Conservation (phyloP, 2,888 invertebrate species). For the Eledone cirrhosa region DNA sequence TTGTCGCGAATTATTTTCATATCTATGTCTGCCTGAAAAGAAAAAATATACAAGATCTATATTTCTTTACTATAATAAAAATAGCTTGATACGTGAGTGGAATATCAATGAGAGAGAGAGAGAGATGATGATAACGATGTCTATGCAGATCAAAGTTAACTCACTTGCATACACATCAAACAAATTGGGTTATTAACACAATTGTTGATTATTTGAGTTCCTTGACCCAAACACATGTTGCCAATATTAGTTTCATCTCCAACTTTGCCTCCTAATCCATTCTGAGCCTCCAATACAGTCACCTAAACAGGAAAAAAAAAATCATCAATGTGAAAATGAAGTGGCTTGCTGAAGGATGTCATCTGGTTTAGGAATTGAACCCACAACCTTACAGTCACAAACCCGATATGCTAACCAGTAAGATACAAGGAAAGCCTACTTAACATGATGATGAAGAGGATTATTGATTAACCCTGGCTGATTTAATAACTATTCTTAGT, state of each 20-base stretch:
- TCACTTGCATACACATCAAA: slow-evolving; percentile 68
- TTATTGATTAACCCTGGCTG: no score
- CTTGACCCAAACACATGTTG: slow-evolving; percentile 64
- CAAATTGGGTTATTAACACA: slow-evolving; percentile 69
- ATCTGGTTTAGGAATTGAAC: no score
- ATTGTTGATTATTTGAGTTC: slow-evolving; percentile 69
- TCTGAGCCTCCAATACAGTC: slow-evolving; percentile 67
- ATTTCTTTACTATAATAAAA: no score
- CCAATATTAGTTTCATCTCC: slow-evolving; percentile 49
- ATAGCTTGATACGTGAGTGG: no score
- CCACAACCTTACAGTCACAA: no score
- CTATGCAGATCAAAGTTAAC: neutral
- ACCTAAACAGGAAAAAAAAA: slow-evolving; percentile 53
- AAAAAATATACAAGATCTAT: neutral
- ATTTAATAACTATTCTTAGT: no score
- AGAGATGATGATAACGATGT: no score
- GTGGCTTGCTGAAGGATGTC: neutral
- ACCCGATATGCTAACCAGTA: no score
- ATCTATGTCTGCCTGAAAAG: slow-evolving; percentile 42
- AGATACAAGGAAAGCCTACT: no score
- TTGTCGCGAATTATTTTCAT: slow-evolving; percentile 53
- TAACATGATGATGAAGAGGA: no score
- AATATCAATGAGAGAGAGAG: no score
- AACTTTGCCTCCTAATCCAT: slow-evolving; percentile 68
- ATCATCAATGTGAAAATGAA: neutral